A percentile compares a stretch with the other conserved stretches of the same genome.
These are phyloP conservation scores for Sinodicranocentrus sp. DNA, from an alignment of 2,888 invertebrate genomes.

Conservation along the genomic window DNA sequence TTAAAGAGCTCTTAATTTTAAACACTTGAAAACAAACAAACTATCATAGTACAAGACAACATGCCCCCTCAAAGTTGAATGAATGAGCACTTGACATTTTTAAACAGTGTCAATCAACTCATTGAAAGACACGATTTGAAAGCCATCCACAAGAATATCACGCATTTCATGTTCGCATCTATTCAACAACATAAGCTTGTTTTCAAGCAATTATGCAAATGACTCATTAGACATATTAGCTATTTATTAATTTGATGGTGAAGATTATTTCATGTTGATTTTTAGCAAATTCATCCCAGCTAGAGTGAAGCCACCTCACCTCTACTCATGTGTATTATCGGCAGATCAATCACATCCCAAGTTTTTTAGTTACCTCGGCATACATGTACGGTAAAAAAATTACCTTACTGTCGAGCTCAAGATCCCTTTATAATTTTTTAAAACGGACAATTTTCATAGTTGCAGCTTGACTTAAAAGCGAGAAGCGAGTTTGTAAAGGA, in stretches of 20 bases:
- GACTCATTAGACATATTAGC: conserved; percentile 25
- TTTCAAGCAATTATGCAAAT: conserved; percentile 24
- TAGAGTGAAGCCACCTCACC: too few relatives aligned
- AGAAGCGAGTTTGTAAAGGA: not conserved
- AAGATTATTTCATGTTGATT: not conserved
- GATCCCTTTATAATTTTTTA: not conserved
- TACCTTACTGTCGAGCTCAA: too few relatives aligned
- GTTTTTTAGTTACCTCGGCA: not conserved
- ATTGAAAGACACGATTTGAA: not conserved
- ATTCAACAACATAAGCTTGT: not conserved
- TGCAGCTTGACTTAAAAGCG: not conserved
- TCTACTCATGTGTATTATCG: too few relatives aligned
- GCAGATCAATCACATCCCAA: not conserved
- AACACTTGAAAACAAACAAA: too few relatives aligned
- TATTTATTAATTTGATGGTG: conserved; percentile 13
- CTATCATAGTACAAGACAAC: too few relatives aligned
- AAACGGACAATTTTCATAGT: not conserved
- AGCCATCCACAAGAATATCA: not conserved
- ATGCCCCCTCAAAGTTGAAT: not conserved
- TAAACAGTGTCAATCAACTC: conserved; percentile 5
- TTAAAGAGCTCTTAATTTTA: too few relatives aligned
- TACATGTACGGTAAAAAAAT: not conserved
- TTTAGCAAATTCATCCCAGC: not conserved
- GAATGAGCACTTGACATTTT: conserved; percentile 14
- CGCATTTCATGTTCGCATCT: not conserved